Evolutionary conservation across 2,797 vertebrate species (phyloP).

Genomic region (Channallabes apus): DNA sequence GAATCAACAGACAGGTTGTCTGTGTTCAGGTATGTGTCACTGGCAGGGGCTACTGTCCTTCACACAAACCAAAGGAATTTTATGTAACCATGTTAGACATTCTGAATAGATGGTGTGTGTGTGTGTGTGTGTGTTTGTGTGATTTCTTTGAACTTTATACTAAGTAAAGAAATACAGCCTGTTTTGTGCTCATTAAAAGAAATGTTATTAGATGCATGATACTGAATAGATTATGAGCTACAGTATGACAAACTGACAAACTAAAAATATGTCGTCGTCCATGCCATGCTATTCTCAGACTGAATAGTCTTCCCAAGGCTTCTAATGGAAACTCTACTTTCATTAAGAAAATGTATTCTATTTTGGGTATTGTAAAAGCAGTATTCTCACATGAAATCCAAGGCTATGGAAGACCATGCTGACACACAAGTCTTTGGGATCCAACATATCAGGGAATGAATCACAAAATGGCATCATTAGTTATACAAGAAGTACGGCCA

Average conservation of each 20-base stretch:
- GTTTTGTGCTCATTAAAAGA: background rate
- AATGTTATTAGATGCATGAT: background rate
- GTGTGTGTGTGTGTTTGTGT: conserved; percentile 53
- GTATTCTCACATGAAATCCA: background rate
- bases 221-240: background rate
- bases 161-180: background rate
- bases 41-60: conserved; percentile 59
- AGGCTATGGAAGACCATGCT: conserved; percentile 1
- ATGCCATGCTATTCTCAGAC: background rate
- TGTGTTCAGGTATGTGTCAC: conserved; percentile 60
- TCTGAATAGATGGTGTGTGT: conserved; percentile 51
- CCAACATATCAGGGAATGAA: conserved; percentile 60
- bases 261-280: background rate
- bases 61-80: conserved; percentile 74
- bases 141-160: conserved; percentile 39
- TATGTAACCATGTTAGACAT: conserved; percentile 68
- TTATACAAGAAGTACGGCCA: conserved; percentile 62
- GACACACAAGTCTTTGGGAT: conserved; percentile 21
- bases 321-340: conserved; percentile 8
- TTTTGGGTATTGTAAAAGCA: conserved; percentile 21
- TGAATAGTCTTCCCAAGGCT: background rate
- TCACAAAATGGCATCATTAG: conserved; percentile 63
- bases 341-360: background rate
- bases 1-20: conserved; percentile 51
- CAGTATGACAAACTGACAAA: background rate